Conservation (phyloP, 2,113 vertebrate species). For the Nycticorax nycticorax region DNA sequence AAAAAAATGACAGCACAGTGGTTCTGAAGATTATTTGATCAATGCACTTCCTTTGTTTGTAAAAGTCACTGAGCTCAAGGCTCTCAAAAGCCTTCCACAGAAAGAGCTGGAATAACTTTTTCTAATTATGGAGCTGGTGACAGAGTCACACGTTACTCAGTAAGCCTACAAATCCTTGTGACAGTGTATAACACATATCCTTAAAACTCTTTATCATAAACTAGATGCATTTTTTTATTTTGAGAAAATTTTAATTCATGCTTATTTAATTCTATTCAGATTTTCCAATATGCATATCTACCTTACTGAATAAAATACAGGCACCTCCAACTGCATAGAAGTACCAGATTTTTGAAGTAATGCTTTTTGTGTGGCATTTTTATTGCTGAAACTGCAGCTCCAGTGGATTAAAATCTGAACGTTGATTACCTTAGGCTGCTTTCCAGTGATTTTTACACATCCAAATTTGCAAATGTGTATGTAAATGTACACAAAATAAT, state of each 20-base stretch:
- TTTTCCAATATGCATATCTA: neutral
- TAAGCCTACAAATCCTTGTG: neutral
- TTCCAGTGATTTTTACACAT: neutral
- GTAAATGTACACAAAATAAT: neutral
- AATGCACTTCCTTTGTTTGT: slow-evolving; percentile 30
- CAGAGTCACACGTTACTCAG: neutral
- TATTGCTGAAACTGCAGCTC: neutral
- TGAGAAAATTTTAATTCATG: neutral
- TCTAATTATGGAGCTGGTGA: neutral
- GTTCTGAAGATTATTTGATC: slow-evolving; percentile 47
- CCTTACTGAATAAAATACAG: neutral
- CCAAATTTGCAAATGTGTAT: neutral
- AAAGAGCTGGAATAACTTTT: slow-evolving; percentile 21
- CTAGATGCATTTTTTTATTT: neutral
- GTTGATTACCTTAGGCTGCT: neutral
- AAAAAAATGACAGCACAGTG: slow-evolving; percentile 11
- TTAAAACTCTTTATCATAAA: neutral
- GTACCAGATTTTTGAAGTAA: neutral
- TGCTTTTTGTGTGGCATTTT: neutral
- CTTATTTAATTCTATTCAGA: neutral
- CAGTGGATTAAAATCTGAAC: neutral
- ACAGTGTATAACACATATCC: neutral
- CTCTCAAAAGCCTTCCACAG: neutral
- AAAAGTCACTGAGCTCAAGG: slow-evolving; percentile 30
- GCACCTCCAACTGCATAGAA: neutral